Conservation (phyloP, 2,113 vertebrate species). For the Dicentrarchus labrax region DNA sequence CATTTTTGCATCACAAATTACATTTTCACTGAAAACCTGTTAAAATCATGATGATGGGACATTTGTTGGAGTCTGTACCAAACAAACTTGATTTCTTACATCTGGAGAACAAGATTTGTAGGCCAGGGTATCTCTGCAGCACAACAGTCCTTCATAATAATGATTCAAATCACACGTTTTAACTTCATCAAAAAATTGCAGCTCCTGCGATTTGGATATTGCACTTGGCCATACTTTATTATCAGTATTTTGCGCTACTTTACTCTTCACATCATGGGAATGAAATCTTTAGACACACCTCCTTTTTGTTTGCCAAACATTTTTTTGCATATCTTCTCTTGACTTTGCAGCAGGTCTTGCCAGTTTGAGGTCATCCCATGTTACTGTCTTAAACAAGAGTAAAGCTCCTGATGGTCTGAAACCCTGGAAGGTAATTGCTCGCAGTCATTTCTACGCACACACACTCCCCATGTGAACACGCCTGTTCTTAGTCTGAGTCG, state of each 20-base stretch:
- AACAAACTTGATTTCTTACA: too few relatives aligned
- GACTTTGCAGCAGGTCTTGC: constrained; percentile 77
- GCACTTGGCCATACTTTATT: too few relatives aligned
- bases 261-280: not conserved
- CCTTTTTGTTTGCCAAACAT: not conserved
- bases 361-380: constrained; percentile 69
- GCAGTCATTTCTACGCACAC: not conserved
- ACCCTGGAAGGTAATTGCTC: constrained; percentile 40
- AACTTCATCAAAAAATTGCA: too few relatives aligned
- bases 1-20: too few relatives aligned
- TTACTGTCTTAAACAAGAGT: constrained; percentile 48
- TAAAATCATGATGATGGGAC: too few relatives aligned
- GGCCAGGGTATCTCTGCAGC: too few relatives aligned
- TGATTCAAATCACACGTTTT: too few relatives aligned
- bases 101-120: too few relatives aligned
- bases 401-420: constrained; percentile 23
- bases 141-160: too few relatives aligned
- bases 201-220: too few relatives aligned
- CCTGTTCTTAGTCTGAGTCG: not conserved
- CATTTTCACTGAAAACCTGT: too few relatives aligned
- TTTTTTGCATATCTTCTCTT: constrained; percentile 63
- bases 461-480: not conserved
- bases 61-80: too few relatives aligned
- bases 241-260: not conserved
- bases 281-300: not conserved